Base-by-base conservation (phyloP, 2,113 vertebrate species). In the Megaleporinus macrocephalus region DNA sequence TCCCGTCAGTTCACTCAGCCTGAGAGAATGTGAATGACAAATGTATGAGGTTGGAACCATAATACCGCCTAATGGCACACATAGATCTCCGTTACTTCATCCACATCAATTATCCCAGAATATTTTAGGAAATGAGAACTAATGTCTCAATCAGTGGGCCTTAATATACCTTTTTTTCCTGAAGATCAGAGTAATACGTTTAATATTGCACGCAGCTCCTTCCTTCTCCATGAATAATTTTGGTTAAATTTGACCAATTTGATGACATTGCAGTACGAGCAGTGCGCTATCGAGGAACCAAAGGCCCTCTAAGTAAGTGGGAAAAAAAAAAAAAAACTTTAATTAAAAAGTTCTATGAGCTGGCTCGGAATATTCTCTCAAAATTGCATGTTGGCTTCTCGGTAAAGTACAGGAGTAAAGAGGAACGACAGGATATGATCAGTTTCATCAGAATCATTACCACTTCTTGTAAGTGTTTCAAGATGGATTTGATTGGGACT, bases 111-210 rank as follows among this genome's bases (percentile, higher is more conserved):
- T 86, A 84, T 36, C 36, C 81, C 66, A 41, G 62, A 85, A 79
- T 83, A 88, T 90, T 86, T 85, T 61, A 80, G 82, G 87, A 89
- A 92, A 90, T 71, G 86, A 90, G 87, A 87, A 82, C 78, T 87
- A 85, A 85, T 85, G 75, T 81, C 69, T 84, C 66, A 74, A 86
- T 79, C 71, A 86, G 73, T 22, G 24, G 36, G 27, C 61, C 71
- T 78, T 87, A 79, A 85, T 83, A 72, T 73, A 85, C 70, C 73
- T 63, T 85, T 82, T 81, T 55, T 14, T 26, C n/a, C n/a, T 15
- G 13, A 77, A 76, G 83, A 83, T 81, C 63, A 71, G 77, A 71
- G 27, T 41, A 66, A 18, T 15, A 26, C 66, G 57, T 79, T 79
- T 71, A 84, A 81, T 65, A 72, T 73, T 63, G 61, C 76, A 66